Base-by-base conservation (phyloP, 2,888 invertebrate species). In the Catotricha subobsoleta region DNA sequence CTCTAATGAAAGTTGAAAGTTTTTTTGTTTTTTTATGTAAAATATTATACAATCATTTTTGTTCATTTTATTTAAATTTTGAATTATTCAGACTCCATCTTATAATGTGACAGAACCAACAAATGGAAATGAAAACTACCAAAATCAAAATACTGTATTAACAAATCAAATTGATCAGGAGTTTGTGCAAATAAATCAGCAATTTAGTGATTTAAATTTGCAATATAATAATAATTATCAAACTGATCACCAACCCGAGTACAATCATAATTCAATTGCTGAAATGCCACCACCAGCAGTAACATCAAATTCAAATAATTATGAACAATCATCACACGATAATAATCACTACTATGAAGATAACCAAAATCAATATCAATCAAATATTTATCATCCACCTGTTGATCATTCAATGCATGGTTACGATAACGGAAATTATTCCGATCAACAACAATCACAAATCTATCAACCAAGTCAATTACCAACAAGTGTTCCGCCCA, bases 101-200 rank as follows among this genome's bases (percentile, higher is more conserved):
- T n/a, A n/a, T n/a, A n/a, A n/a, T n/a, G n/a, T n/a, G n/a, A n/a
- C n/a, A n/a, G n/a, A n/a, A n/a, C n/a, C n/a, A n/a, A n/a, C n/a
- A n/a, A n/a, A n/a, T n/a, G n/a, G n/a, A n/a, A n/a, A n/a, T n/a
- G n/a, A n/a, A n/a, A n/a, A n/a, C n/a, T n/a, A n/a, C 49, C 42
- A 46, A 45, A 12, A 19, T 43, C 39, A 51, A 49, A 43, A 41
- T 48, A 41, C 52, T 51, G 45, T 51, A 52, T 44, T 47, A 27
- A 19, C 49, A 41, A 48, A 48, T 31, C 15, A 42, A 36, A 57
- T 60, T 43, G 56, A 62, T 53, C 57, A 60, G 46, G 58, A 62
- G 47, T 62, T 62, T 50, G 50, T 50, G 15, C 56, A 59, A 50
- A 53, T 62, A 2, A 62, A 57, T 48, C 54, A 59, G 48, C 59